These are phyloP conservation scores for Achatina immaculata DNA, from an alignment of 1,140 invertebrate genomes.

Conservation along the genomic window DNA sequence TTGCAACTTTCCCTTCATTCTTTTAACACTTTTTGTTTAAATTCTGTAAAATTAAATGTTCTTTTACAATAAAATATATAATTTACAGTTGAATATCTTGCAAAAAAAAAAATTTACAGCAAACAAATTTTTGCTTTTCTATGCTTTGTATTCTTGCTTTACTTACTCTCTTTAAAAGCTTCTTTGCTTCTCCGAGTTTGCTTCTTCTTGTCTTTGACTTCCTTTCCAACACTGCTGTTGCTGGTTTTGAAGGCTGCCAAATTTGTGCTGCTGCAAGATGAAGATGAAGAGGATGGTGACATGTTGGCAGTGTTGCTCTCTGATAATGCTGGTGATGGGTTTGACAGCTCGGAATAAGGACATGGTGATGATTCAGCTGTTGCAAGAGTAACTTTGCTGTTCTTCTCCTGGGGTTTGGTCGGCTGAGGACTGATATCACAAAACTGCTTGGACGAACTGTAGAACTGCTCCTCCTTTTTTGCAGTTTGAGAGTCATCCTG, in stretches of 20 bases:
- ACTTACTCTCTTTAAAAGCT: constrained; percentile 40
- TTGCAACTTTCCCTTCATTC: too few relatives aligned
- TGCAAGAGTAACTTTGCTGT: background rate
- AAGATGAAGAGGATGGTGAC: constrained; percentile 30
- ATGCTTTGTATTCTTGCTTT: constrained; percentile 35
- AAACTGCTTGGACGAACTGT: constrained; percentile 36
- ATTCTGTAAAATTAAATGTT: too few relatives aligned
- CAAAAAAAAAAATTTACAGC: too few relatives aligned
- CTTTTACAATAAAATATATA: too few relatives aligned
- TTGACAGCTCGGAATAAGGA: constrained; percentile 14
- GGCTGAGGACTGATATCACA: constrained; percentile 31
- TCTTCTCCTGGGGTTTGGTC: constrained; percentile 29
- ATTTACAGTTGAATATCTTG: too few relatives aligned
- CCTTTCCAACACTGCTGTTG: background rate
- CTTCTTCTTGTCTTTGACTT: constrained; percentile 41
- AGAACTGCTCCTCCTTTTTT: constrained; percentile 12
- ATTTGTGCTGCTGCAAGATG: background rate
- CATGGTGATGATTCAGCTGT: constrained; percentile 5
- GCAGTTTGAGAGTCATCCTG: constrained; percentile 14
- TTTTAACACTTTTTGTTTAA: too few relatives aligned
- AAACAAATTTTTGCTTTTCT: too few relatives aligned
- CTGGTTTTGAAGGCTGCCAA: background rate
- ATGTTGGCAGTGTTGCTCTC: constrained; percentile 34
- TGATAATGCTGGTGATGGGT: constrained; percentile 31
- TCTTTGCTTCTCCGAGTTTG: constrained; percentile 42